Evolutionary conservation across 2,113 vertebrate genomes (phyloP), one percentile per base, ranked within the genome.

Genomic region (Sakesphorus luctuosus): DNA sequence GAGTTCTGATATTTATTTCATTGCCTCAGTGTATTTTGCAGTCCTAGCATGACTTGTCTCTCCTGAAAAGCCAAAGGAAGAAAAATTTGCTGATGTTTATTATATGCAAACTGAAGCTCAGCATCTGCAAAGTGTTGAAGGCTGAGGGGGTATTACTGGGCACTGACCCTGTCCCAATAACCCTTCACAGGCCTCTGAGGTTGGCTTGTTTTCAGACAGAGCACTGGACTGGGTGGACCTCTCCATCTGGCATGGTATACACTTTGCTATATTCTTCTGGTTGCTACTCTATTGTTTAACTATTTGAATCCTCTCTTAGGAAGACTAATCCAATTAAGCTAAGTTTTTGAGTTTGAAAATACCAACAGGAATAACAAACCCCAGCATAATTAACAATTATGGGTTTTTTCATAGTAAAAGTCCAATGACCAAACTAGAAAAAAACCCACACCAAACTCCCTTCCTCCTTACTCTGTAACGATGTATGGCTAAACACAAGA

Each of bases 21-120:
- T 96, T 94, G 95, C 74, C 67, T 91, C 58, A 26, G 53, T 79
- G 77, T 91, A 91, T 95, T 97, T 96, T 77, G 38, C 55, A 80
- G 50, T 38, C 66, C 87, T 88, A 91, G 10, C 17, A 38, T 40
- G 36, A 84, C 23, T 96, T 82, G 52, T 77, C 72, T 88, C 55
- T 90, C 38, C 55, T 77, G 82, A 87, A 94, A 95, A 87, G 35
- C 6, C 18, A 17, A 84, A 56, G 18, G n/a, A 89, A 75, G 31
- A 44, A 84, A 82, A 89, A 52, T 5, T 4, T 68, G 47, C 44
- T 7, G 29, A 43, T 9, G 23, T 65, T 82, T 92, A 38, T 58
- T 56, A 61, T 29, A 40, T 25, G 33, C n/a, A 81, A 92, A 84
- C 55, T 33, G 79, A 77, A 90, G 68, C 52, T 89, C 74, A 82